Evolutionary conservation across 2,113 vertebrate genomes (phyloP).

Genomic region (Pollachius pollachius): DNA sequence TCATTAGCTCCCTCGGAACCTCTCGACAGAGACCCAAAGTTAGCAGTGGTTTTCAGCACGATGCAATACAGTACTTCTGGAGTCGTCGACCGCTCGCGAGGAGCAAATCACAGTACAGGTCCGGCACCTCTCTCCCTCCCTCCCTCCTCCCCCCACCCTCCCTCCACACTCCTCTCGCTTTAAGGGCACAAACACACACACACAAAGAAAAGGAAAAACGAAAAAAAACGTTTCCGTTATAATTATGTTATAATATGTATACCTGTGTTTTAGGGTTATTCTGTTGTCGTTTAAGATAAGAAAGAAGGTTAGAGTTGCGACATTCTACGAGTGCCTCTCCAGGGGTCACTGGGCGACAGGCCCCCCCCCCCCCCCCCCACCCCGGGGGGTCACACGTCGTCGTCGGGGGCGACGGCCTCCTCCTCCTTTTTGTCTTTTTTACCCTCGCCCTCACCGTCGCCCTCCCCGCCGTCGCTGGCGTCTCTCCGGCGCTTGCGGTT

Average conservation of each 20-base stretch:
- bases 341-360: conserved; percentile 18
- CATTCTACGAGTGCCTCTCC: conserved; percentile 46
- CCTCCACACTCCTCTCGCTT: conserved; percentile 8
- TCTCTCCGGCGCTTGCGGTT: conserved; percentile 73
- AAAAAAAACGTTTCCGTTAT: conserved; percentile 41
- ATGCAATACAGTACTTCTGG: conserved; percentile 39
- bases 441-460: conserved; percentile 57
- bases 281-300: conserved; percentile 27
- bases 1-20: conserved; percentile 12
- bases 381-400: conserved; percentile 41
- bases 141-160: conserved; percentile 8
- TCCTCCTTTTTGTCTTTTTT: conserved; percentile 71
- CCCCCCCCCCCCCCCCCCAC: too few species aligned
- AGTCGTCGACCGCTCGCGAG: conserved; percentile 20
- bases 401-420: neutral
- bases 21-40: neutral
- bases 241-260: conserved; percentile 38
- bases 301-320: conserved; percentile 44
- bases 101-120: conserved; percentile 17
- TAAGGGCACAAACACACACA: conserved; percentile 41
- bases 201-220: conserved; percentile 13
- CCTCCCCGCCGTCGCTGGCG: conserved; percentile 44
- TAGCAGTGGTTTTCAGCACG: conserved; percentile 25
- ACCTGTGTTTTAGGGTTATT: conserved; percentile 51
- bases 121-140: conserved; percentile 8